A percentile compares a stretch with the other conserved stretches of the same genome.
Evolutionary conservation across 64 coral and sea anemone genomes (phyloP).

Genomic region (Acropora tenuis): DNA sequence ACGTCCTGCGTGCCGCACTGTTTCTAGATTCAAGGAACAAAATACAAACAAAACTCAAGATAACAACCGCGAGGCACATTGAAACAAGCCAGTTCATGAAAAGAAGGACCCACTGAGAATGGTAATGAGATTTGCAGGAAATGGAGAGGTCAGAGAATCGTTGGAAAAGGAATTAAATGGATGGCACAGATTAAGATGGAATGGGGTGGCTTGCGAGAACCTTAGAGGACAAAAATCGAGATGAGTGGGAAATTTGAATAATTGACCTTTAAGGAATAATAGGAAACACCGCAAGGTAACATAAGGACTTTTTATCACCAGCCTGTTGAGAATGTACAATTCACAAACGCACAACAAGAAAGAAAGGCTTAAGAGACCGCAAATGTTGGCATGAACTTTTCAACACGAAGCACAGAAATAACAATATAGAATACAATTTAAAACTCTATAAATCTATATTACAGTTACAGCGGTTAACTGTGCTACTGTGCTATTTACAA

Average conservation of each 20-base stretch:
- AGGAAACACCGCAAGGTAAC: neutral
- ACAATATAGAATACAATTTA: neutral
- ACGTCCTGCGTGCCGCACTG: no score
- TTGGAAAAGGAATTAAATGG: no score
- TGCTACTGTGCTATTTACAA: constrained; percentile 25
- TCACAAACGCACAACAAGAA: neutral
- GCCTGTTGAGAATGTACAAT: neutral
- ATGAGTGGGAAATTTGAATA: neutral
- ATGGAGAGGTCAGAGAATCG: no score
- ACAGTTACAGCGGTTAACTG: neutral
- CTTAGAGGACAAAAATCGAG: no score
- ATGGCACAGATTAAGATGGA: no score
- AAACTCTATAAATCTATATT: neutral
- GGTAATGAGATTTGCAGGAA: no score
- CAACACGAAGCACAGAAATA: neutral
- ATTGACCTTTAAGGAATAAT: neutral
- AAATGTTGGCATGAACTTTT: constrained; percentile 16
- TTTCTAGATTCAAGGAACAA: no score
- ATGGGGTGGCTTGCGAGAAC: no score
- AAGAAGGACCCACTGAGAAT: no score
- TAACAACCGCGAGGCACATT: no score
- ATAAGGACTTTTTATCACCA: constrained; percentile 8
- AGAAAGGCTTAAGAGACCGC: neutral
- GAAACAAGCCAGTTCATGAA: no score
- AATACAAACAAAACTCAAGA: no score